phyloP scores from a whole-genome alignment of 2,888 invertebrate genomes.

The Spilarctia lutea region DNA sequence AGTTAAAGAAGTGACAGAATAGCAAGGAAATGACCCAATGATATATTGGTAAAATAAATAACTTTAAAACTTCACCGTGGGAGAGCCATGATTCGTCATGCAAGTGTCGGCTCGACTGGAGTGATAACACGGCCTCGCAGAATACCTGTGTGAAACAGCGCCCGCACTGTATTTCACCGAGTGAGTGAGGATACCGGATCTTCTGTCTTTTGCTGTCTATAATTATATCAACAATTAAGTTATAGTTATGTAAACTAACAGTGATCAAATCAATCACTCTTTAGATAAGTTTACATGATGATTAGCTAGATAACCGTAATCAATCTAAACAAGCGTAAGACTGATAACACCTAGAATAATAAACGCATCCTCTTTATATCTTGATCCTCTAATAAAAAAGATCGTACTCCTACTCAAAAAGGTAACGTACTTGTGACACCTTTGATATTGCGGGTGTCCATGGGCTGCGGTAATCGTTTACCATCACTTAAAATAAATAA shows the following conservation, averaged over 20 bases:
- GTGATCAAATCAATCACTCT: background rate
- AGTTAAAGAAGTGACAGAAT: background rate
- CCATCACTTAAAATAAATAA: too few species aligned
- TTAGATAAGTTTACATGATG: background rate
- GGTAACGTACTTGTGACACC: too few species aligned
- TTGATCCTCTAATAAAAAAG: background rate
- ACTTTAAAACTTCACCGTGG: background rate
- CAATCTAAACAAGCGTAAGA: background rate
- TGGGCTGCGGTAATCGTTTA: too few species aligned
- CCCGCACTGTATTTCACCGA: too few species aligned
- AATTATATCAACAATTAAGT: background rate
- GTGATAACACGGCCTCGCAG: too few species aligned
- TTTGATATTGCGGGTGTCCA: too few species aligned
- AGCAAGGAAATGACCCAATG: background rate
- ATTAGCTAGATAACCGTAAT: background rate
- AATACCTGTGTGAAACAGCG: too few species aligned
- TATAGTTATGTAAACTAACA: background rate
- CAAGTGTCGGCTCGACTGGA: too few species aligned
- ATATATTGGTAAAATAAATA: background rate
- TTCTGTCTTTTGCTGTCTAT: too few species aligned
- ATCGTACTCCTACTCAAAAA: too few species aligned
- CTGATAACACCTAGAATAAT: background rate
- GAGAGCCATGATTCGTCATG: too few species aligned
- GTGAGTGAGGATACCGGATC: too few species aligned
- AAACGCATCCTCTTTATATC: slow-evolving; percentile 1